Conservation (phyloP, 2,797 vertebrate species). For the Myiothlypis chrysogaster region DNA sequence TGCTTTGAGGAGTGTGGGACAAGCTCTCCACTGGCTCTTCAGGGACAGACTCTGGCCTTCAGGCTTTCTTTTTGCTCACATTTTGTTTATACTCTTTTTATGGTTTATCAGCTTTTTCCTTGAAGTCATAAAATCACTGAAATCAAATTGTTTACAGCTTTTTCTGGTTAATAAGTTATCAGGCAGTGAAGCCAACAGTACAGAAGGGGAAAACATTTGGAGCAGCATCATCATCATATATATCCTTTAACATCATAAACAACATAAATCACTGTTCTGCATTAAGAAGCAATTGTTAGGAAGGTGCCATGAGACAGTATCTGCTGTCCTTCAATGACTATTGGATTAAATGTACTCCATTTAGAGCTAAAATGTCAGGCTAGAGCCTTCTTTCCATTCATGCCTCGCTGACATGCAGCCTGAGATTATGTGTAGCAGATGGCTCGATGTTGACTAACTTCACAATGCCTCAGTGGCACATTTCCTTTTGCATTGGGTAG, state of each 20-base stretch:
- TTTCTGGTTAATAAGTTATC: not conserved
- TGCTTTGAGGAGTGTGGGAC: not conserved
- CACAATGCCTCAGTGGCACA: not conserved
- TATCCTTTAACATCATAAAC: not conserved
- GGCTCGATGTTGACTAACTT: not conserved
- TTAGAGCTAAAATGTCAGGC: not conserved
- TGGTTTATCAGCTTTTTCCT: not conserved
- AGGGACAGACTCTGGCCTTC: not conserved
- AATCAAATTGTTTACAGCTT: not conserved
- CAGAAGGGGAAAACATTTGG: not conserved
- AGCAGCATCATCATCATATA: not conserved
- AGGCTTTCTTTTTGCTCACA: not conserved
- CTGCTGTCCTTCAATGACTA: not conserved
- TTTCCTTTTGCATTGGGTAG: not conserved
- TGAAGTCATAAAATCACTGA: not conserved
- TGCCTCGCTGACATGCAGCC: not conserved
- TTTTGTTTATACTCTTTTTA: not conserved
- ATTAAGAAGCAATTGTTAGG: not conserved
- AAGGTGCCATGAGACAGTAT: not conserved
- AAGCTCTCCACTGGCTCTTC: not conserved
- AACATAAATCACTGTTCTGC: not conserved
- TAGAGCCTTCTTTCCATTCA: not conserved
- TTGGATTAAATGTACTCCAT: not conserved
- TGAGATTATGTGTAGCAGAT: not conserved
- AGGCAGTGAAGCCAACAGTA: not conserved